phyloP scores from a whole-genome alignment of 2,113 vertebrate genomes.

The Ondatra zibethicus region DNA sequence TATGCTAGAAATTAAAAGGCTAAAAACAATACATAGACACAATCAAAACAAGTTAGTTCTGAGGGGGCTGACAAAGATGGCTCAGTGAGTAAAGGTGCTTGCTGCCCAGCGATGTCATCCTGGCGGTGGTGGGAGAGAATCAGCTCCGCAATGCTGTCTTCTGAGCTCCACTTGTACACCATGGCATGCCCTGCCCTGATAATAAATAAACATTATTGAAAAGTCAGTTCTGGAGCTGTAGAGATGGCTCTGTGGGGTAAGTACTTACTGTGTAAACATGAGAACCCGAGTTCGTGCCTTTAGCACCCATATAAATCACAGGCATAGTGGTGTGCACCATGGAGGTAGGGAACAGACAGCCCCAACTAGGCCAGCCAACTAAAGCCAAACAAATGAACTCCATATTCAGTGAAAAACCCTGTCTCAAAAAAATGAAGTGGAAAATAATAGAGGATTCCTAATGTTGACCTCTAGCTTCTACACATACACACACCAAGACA shows the following conservation, averaged over 20 bases:
- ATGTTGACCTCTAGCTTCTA: background rate
- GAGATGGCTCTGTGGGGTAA: background rate
- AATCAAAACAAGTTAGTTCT: background rate
- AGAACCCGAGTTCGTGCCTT: background rate
- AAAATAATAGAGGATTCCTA: background rate
- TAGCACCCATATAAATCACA: background rate
- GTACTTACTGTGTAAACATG: background rate
- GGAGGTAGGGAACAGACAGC: background rate
- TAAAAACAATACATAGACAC: background rate
- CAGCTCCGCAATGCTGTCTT: background rate
- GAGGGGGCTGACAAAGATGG: background rate
- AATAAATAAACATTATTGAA: background rate
- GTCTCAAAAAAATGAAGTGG: background rate
- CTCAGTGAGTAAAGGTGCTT: background rate
- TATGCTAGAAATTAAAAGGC: background rate
- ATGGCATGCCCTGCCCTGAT: background rate
- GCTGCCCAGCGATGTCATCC: background rate
- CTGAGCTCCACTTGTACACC: background rate
- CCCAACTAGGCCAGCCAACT: background rate
- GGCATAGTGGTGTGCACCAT: background rate
- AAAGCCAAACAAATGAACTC: background rate
- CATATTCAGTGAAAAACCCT: background rate
- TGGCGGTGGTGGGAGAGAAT: background rate
- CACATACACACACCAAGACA: background rate
- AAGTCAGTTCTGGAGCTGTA: background rate